A percentile compares a stretch with the other conserved stretches of the same genome.
Conservation (phyloP, 2,113 vertebrate species). For the Baryphthengus martii region DNA sequence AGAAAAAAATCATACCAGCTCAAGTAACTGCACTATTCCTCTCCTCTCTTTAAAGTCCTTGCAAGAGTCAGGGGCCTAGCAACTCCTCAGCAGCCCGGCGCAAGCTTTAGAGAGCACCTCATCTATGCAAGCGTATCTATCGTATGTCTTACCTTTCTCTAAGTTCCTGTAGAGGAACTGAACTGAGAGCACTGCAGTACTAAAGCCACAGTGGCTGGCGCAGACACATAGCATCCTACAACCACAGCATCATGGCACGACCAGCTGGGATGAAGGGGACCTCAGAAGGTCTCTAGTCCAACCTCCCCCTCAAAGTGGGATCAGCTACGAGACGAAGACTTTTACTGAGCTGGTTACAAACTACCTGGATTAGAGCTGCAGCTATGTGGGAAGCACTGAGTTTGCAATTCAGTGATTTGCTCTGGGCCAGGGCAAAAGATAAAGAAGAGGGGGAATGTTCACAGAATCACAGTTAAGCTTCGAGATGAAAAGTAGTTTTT, state of each 20-base stretch:
- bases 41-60: not conserved
- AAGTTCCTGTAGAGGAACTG: not conserved
- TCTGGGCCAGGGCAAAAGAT: not conserved
- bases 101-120: not conserved
- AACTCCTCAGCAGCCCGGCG: not conserved
- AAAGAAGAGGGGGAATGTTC: not conserved
- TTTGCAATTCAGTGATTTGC: not conserved
- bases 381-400: not conserved
- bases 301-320: not conserved
- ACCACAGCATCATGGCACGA: not conserved
- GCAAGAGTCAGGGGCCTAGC: not conserved
- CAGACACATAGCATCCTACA: not conserved
- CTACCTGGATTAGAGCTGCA: not conserved
- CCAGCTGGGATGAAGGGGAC: not conserved
- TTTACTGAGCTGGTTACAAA: not conserved
- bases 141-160: not conserved
- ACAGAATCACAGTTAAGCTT: not conserved
- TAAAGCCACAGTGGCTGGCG: not conserved
- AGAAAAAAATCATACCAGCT: not conserved
- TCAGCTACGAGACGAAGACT: not conserved
- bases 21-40: not conserved
- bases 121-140: not conserved
- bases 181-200: not conserved
- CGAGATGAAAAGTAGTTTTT: not conserved
- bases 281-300: not conserved